phyloP scores from a whole-genome alignment of 2,888 invertebrate species.

The Conops quadrifasciatus region DNA sequence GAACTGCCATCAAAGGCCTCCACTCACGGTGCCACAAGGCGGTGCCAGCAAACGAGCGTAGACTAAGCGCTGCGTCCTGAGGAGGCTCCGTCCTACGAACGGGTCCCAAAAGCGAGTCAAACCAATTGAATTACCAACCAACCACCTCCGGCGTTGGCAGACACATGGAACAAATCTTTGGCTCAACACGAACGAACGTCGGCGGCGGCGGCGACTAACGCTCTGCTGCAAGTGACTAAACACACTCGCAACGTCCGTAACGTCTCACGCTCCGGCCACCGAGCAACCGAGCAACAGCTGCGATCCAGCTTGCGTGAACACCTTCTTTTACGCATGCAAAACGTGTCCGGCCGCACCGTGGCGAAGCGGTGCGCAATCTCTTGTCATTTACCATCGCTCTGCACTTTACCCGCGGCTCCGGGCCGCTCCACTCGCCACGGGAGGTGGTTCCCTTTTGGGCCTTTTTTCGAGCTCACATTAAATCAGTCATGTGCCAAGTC shows the following conservation, averaged over 20 bases:
- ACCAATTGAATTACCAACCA: not conserved
- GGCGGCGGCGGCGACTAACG: no score
- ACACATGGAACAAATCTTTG: not conserved
- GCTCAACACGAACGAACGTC: not conserved
- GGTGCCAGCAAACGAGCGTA: not conserved
- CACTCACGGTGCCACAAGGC: not conserved
- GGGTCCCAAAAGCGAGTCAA: not conserved
- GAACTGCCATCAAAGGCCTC: not conserved
- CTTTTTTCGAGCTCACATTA: constrained; percentile 44
- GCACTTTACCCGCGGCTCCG: not conserved
- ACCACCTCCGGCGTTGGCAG: not conserved
- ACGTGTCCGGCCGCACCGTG: constrained; percentile 45
- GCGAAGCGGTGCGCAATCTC: constrained; percentile 28
- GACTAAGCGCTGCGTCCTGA: not conserved
- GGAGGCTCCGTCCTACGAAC: not conserved
- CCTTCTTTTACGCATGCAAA: not conserved
- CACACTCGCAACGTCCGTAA: not conserved
- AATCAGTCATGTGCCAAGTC: constrained; percentile 47
- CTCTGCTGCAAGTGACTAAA: not conserved
- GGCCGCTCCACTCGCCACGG: constrained; percentile 16
- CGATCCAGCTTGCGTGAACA: not conserved
- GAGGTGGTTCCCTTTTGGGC: constrained; percentile 30
- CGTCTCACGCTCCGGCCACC: not conserved
- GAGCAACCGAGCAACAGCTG: not conserved
- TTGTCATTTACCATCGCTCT: constrained; percentile 21